Percentiles rank a stretch among this genome's conserved stretches.
phyloP scores from a whole-genome alignment of 2,113 vertebrate species.

The Hippocampus abdominalis region DNA sequence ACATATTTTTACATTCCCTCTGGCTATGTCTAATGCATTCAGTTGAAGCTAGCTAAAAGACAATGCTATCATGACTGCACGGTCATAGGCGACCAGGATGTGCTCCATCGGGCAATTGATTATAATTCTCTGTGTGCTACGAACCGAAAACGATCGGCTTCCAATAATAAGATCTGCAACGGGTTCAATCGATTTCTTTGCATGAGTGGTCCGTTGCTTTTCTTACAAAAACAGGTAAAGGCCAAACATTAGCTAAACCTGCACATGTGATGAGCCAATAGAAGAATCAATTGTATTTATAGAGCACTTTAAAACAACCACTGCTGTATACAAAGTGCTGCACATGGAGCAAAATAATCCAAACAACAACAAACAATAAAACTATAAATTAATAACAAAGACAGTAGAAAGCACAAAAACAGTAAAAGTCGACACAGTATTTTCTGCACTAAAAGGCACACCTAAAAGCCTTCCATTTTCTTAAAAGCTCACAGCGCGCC shows the following conservation, averaged over 20 bases:
- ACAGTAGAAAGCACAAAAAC: too few relatives aligned
- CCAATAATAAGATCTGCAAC: slow-evolving; percentile 20
- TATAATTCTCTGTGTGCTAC: not conserved
- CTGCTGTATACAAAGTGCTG: too few relatives aligned
- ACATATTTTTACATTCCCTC: not conserved
- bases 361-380: too few relatives aligned
- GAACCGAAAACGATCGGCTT: not conserved
- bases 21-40: not conserved
- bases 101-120: not conserved
- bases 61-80: not conserved
- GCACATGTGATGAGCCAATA: not conserved
- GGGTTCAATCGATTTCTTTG: not conserved
- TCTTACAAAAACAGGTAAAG: not conserved
- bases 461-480: too few relatives aligned
- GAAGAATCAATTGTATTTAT: not conserved
- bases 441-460: too few relatives aligned
- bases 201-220: not conserved
- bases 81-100: not conserved
- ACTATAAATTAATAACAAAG: too few relatives aligned
- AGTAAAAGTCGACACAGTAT: too few relatives aligned
- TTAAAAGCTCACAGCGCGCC: too few relatives aligned
- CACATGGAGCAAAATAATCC: too few relatives aligned
- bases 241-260: not conserved
- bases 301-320: too few relatives aligned
- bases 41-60: not conserved